These are phyloP conservation scores for Eupithecia tripunctaria DNA, from an alignment of 2,888 invertebrate species.

Conservation along the genomic window DNA sequence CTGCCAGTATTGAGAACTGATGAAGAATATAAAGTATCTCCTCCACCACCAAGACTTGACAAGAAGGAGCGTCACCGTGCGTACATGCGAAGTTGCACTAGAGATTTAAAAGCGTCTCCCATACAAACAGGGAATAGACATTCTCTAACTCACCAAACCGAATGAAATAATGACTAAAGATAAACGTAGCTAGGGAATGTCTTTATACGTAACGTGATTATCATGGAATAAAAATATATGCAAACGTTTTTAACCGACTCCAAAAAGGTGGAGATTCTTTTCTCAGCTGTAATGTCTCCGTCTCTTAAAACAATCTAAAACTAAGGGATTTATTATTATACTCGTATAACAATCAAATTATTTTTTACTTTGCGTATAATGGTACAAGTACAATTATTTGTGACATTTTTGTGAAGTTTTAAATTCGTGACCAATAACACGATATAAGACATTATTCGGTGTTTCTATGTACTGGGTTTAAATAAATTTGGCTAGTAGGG, in stretches of 20 bases:
- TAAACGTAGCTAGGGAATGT: too few relatives aligned
- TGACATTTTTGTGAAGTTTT: not conserved
- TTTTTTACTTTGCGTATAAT: too few relatives aligned
- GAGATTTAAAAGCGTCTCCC: not conserved
- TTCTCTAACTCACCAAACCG: not conserved
- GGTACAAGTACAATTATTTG: too few relatives aligned
- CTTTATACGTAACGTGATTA: too few relatives aligned
- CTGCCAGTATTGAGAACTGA: conserved; percentile 35
- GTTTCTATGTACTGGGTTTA: not conserved
- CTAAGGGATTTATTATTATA: too few relatives aligned
- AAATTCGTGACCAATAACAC: not conserved
- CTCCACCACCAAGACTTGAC: not conserved
- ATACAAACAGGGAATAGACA: not conserved
- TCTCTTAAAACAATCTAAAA: too few relatives aligned
- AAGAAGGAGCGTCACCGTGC: not conserved
- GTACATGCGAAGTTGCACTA: not conserved
- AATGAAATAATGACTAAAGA: not conserved
- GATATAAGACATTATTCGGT: not conserved
- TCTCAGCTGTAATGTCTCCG: too few relatives aligned
- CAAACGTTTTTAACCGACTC: too few relatives aligned
- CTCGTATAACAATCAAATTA: too few relatives aligned
- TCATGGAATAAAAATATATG: too few relatives aligned
- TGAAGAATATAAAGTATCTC: conserved; percentile 1
- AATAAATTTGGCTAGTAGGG: not conserved
- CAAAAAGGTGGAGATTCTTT: too few relatives aligned